Conservation (phyloP, 2,888 invertebrate species). For the Lathronympha strigana region DNA sequence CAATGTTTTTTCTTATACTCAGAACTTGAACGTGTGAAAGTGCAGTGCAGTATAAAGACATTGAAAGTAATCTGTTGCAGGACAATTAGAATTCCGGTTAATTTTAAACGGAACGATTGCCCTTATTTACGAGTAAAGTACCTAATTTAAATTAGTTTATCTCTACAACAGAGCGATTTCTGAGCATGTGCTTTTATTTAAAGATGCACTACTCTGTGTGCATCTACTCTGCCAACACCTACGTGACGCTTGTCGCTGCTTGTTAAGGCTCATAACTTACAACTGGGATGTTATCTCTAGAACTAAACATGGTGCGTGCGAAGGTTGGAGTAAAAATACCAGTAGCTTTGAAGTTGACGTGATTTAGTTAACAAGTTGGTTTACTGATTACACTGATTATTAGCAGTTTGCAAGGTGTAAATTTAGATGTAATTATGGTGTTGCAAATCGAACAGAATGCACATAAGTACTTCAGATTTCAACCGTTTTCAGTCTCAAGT, state of each 20-base stretch:
- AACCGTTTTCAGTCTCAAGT: too few species aligned
- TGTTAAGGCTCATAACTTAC: slow-evolving; percentile 36
- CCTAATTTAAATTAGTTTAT: background rate
- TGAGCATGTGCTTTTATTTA: background rate
- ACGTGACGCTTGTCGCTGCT: slow-evolving; percentile 11
- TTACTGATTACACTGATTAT: slow-evolving; percentile 28
- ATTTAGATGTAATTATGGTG: slow-evolving; percentile 11
- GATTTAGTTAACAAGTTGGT: slow-evolving; percentile 30
- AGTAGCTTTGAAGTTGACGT: slow-evolving; percentile 1
- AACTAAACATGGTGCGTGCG: slow-evolving; percentile 33
- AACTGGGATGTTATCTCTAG: slow-evolving; percentile 28
- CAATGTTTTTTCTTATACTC: slow-evolving; percentile 28
- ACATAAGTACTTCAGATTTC: background rate
- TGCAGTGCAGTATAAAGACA: background rate
- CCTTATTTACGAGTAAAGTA: too few species aligned
- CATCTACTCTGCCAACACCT: slow-evolving; percentile 10
- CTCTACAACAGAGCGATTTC: too few species aligned
- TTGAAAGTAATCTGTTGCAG: background rate
- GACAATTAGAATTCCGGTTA: background rate
- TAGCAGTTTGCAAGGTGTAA: slow-evolving; percentile 21
- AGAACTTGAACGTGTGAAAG: background rate
- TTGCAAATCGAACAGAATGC: background rate
- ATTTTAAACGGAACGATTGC: background rate
- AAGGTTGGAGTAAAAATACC: slow-evolving; percentile 10
- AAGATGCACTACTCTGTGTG: background rate